Base-by-base conservation (phyloP, 2,888 invertebrate genomes). In the Alsophila aescularia region DNA sequence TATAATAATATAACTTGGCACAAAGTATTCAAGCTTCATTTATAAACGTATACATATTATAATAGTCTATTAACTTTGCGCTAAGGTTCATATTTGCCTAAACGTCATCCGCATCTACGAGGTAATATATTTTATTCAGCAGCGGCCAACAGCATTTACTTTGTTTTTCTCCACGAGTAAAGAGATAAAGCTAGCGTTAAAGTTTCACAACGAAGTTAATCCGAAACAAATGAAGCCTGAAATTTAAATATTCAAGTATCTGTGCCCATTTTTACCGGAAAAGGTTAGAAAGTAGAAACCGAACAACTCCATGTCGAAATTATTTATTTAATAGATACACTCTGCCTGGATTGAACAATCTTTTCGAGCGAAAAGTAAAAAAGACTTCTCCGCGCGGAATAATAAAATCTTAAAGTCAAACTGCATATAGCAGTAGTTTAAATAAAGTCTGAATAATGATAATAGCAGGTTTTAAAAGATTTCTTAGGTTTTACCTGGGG, bases 81-180 rank as follows among this genome's bases (percentile, higher is more conserved):
- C 10, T 29, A 29, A 29, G 29, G 29, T 5, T 8, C 4, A 16
- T 48, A 34, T 32, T 39, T 31, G 36, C 21, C 21, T 14, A 12
- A 35, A 21, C 31, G n/a, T 24, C 4, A 9, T 12, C 16, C 13
- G 10, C 24, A 12, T 3, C 8, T 3, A 31, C 31, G 12, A 6
- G 10, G 9, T 7, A 31, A 7, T n/a, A 64, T 68, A 60, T 52
- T 62, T 66, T 60, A 68, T 70, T 69, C 50, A 59, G 12, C 21
- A 31, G 45, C 35, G 56, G 62, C 52, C 63, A 60, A 58, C 44
- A 53, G 31, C 60, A 44, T 62, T 64, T 65, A 62, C 64, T 57
- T 61, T 54, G 55, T 65, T 64, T 64, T 51, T 48, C 34, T 52
- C 39, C 27, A 35, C 55, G 50, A 47, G 29, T 32, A 51, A 40